phyloP scores from a whole-genome alignment of 2,888 invertebrate species.

The Petrolisthes manimaculis region DNA sequence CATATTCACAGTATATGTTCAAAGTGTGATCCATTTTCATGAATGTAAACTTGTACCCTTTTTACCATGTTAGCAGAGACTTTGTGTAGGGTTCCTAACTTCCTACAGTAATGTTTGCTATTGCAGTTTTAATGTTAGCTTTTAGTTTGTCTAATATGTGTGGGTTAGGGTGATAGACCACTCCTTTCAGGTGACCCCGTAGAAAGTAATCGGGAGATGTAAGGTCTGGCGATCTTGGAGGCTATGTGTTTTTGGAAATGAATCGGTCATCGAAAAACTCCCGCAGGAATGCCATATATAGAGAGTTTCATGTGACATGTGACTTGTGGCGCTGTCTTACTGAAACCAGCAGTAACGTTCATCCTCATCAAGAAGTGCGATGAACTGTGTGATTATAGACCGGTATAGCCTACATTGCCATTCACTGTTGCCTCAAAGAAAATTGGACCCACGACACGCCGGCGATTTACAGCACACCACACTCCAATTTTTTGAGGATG shows the following conservation, averaged over 20 bases:
- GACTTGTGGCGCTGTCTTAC: not conserved
- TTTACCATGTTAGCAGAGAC: not conserved
- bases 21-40: not conserved
- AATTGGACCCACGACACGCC: not conserved
- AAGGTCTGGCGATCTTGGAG: not conserved
- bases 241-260: not conserved
- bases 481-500: not conserved
- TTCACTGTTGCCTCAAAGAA: not conserved
- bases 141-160: not conserved
- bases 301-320: not conserved
- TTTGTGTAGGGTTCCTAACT: not conserved
- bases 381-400: not conserved
- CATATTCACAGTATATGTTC: not conserved
- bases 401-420: not conserved
- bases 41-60: slow-evolving; percentile 6
- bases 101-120: not conserved
- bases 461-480: not conserved
- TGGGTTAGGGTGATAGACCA: not conserved
- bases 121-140: not conserved
- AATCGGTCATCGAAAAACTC: not conserved
- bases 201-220: not conserved
- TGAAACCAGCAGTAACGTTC: not conserved
- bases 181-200: not conserved
- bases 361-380: not conserved
- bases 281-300: not conserved